Base-by-base conservation (phyloP, 92 coral and sea anemone species). In the Siderastrea siderea region DNA sequence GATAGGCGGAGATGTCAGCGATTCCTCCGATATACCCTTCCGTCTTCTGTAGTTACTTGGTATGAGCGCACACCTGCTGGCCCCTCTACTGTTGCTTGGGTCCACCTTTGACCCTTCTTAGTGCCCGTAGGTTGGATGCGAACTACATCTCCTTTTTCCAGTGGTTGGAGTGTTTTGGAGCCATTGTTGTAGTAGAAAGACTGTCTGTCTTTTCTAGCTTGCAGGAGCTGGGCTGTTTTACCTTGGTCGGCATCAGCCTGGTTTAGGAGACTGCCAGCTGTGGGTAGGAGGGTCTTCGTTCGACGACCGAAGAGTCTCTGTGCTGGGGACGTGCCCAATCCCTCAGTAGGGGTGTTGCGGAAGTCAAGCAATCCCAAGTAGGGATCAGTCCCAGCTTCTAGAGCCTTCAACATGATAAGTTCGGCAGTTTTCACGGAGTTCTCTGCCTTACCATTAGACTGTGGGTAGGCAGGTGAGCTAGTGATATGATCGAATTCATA, bases 341-440 rank as follows among this genome's bases (percentile, higher is more conserved):
- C 75, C 12, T 80, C 74, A 49, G 84, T 80, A 47, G 84, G 84
- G 64, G 74, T 65, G 84, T 64, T 80, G 84, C 49, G 74, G 85
- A 80, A 80, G 59, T 80, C 85, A 4, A 77, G 70, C 12, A 77
- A 61, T 44, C 82, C 82, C 45, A 77, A 77, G 70, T 77, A 62
- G 54, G 82, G 82, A 47, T 77, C 82, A 77, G 53, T 77, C 3
- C 70, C 70, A 77, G 82, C 82, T 48, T 61, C 82, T 59, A 77
- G 45, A n/a, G 82, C 69, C 3, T 77, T 77, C 16, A 59, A 44
- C 82, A 59, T 59, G 55, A 77, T 77, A 11, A 14, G 6, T 15
- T 44, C 14, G 3, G 12, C 75, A 65, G 64, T 66, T 38, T 80
- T 68, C 48, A 66, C 85, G 10, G 13, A 16, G 45, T 80, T 66